phyloP scores from a whole-genome alignment of 2,113 vertebrate genomes.

The Macaca mulatta region DNA sequence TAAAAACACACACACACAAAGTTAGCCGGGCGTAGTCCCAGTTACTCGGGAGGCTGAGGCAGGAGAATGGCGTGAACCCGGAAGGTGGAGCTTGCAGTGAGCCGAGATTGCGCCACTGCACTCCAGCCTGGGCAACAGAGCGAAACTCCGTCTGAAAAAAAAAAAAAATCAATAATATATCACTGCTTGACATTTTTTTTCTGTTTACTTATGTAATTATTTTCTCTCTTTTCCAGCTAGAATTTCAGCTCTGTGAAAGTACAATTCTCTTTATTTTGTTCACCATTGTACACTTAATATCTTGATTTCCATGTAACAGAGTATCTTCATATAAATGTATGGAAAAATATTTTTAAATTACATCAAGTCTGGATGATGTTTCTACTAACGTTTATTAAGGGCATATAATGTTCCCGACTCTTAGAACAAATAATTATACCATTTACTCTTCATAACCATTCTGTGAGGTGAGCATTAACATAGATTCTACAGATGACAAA shows the following conservation, averaged over 20 bases:
- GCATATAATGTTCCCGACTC: neutral
- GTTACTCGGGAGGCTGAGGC: no score
- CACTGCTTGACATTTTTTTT: neutral
- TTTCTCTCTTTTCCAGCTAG: neutral
- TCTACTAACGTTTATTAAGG: neutral
- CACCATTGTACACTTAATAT: neutral
- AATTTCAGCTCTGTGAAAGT: neutral
- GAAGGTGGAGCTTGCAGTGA: no score
- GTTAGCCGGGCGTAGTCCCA: no score
- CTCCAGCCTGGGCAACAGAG: no score
- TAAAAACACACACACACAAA: no score
- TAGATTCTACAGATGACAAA: neutral
- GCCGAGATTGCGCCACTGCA: no score
- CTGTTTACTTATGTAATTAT: neutral
- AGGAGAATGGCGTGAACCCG: no score
- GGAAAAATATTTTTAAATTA: neutral
- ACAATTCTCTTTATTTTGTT: neutral
- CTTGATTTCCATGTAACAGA: neutral
- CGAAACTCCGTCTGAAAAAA: no score
- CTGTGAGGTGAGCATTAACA: neutral
- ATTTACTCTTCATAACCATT: neutral
- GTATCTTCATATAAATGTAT: neutral
- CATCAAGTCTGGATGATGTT: neutral
- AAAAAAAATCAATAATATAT: neutral
- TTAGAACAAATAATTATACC: neutral